Evolutionary conservation across 2,797 vertebrate genomes (phyloP).

Genomic region (Syngnathus acus): DNA sequence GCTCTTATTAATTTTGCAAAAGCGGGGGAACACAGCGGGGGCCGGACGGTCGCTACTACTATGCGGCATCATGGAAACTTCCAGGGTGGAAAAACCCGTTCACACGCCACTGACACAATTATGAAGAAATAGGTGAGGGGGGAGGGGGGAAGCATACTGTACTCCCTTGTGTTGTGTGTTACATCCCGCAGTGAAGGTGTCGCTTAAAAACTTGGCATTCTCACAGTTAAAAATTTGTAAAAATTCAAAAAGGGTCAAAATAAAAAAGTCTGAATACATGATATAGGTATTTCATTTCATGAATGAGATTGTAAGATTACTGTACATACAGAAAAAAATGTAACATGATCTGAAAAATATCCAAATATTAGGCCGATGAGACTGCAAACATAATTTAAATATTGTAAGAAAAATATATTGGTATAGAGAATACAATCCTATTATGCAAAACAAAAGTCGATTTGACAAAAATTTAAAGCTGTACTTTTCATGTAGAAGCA

Average conservation of each 20-base stretch:
- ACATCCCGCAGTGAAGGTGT: background rate
- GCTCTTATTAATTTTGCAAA: constrained; percentile 83
- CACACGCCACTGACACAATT: constrained; percentile 26
- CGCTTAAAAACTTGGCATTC: background rate
- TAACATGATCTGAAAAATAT: too few relatives aligned
- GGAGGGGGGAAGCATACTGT: constrained; percentile 21
- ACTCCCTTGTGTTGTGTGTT: background rate
- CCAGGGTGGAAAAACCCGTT: constrained; percentile 38
- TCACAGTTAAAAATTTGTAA: background rate
- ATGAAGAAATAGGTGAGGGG: constrained; percentile 41
- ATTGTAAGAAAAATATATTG: too few relatives aligned
- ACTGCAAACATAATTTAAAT: too few relatives aligned
- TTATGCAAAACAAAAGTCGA: background rate
- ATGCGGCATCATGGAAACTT: constrained; percentile 38
- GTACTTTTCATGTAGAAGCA: too few relatives aligned
- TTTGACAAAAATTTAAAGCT: too few relatives aligned
- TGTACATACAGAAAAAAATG: too few relatives aligned
- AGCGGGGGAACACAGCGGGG: constrained; percentile 72
- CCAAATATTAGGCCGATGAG: too few relatives aligned
- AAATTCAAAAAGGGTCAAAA: background rate
- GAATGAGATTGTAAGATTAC: too few relatives aligned
- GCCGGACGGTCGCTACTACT: constrained; percentile 55
- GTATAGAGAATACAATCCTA: background rate
- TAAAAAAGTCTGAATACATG: background rate
- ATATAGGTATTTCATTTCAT: background rate